Conservation (phyloP, 1,140 invertebrate species). For the Drosophila saltans region DNA sequence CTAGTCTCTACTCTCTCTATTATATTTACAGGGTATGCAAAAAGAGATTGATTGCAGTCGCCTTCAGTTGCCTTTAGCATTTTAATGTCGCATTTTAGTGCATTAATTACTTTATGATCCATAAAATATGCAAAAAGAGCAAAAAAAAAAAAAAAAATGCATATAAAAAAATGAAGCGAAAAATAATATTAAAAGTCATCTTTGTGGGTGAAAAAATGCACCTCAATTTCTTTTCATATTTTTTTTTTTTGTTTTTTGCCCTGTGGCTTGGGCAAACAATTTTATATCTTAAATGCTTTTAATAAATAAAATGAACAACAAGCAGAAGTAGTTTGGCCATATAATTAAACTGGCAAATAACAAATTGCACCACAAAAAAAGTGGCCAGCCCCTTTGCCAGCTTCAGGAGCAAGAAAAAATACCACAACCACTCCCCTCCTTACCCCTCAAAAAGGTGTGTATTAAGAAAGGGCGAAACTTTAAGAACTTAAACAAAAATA, state of each 20-base stretch:
- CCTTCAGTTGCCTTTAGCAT: slow-evolving; percentile 57
- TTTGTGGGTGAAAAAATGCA: slow-evolving; percentile 59
- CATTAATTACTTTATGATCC: slow-evolving; percentile 83
- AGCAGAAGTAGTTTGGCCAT: slow-evolving; percentile 43
- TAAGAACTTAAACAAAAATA: slow-evolving; percentile 1
- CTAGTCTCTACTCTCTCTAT: not conserved
- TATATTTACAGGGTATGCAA: not conserved
- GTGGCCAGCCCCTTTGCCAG: not conserved
- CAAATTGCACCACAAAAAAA: slow-evolving; percentile 54
- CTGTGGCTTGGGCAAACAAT: slow-evolving; percentile 73
- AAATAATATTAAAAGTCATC: slow-evolving; percentile 12
- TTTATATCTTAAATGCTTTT: slow-evolving; percentile 75
- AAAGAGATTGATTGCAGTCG: slow-evolving; percentile 73
- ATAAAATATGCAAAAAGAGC: slow-evolving; percentile 71
- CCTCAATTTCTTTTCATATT: slow-evolving; percentile 40
- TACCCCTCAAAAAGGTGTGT: slow-evolving; percentile 49
- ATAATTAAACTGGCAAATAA: slow-evolving; percentile 74
- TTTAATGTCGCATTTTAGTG: slow-evolving; percentile 82
- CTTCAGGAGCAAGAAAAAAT: too few species aligned
- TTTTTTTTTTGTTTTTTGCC: slow-evolving; percentile 65
- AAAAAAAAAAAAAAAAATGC: slow-evolving; percentile 56
- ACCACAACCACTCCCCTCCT: not conserved
- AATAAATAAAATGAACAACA: slow-evolving; percentile 70
- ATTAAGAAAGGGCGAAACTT: slow-evolving; percentile 59
- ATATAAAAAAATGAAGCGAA: slow-evolving; percentile 3